Evolutionary conservation across 2,797 vertebrate species (phyloP).

Genomic region (Dermochelys coriacea): DNA sequence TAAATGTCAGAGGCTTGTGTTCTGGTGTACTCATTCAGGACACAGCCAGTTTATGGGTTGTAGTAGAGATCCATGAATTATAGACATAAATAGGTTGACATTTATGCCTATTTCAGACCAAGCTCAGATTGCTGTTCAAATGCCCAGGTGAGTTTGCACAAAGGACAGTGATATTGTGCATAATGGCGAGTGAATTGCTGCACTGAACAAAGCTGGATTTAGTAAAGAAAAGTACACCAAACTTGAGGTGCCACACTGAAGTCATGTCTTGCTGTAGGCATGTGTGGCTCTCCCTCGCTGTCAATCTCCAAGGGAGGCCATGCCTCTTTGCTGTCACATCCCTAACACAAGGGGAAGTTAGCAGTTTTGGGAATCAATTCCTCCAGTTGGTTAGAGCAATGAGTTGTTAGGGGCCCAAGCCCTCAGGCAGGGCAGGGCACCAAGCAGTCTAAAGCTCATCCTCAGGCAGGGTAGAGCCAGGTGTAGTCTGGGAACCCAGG

Average conservation of each 20-base stretch:
- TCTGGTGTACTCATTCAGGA: neutral
- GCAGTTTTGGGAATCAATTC: too few relatives aligned
- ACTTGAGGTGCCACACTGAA: neutral
- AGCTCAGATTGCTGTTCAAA: constrained; percentile 3
- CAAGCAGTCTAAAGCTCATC: too few relatives aligned
- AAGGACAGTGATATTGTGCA: neutral
- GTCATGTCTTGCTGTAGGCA: neutral
- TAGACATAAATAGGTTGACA: neutral
- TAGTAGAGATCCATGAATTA: neutral
- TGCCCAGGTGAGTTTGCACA: neutral
- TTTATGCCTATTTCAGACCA: neutral
- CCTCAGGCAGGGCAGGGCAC: too few relatives aligned
- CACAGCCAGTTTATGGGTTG: neutral
- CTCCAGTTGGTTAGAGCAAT: too few relatives aligned
- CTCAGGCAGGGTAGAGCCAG: too few relatives aligned
- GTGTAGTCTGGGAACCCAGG: too few relatives aligned
- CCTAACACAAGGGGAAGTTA: too few relatives aligned
- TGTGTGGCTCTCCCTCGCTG: too few relatives aligned
- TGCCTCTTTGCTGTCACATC: too few relatives aligned
- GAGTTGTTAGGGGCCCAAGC: too few relatives aligned
- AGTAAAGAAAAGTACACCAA: neutral
- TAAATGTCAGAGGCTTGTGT: neutral
- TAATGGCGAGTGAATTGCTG: neutral
- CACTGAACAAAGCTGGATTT: neutral
- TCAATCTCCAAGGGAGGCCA: too few relatives aligned